Percentiles rank a stretch among this genome's conserved stretches.
Evolutionary conservation across 2,888 invertebrate genomes (phyloP).

Genomic region (Hemistola chrysoprasaria): DNA sequence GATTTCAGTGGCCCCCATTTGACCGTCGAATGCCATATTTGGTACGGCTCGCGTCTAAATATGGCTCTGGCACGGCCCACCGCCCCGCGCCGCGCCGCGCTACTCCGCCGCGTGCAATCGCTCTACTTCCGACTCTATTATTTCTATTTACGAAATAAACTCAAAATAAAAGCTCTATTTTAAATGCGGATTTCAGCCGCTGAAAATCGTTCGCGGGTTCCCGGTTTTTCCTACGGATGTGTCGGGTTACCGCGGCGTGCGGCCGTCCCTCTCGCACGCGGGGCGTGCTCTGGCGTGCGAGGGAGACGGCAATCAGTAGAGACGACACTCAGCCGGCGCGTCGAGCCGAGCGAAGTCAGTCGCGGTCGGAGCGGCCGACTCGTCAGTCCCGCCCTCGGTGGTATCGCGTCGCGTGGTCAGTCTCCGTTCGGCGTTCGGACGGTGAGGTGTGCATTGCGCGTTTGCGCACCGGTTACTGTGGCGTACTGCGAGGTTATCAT

Average conservation of each 20-base stretch:
- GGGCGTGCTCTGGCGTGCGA: constrained; percentile 38
- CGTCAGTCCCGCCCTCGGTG: constrained; percentile 80
- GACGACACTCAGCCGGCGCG: constrained; percentile 35
- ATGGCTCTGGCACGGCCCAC: constrained; percentile 89
- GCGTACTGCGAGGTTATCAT: constrained; percentile 86
- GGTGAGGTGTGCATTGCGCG: constrained; percentile 75
- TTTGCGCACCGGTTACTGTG: constrained; percentile 82
- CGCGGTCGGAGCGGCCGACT: constrained; percentile 82
- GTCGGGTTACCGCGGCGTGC: constrained; percentile 71
- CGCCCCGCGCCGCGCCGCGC: constrained; percentile 68
- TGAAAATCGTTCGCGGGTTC: constrained; percentile 72
- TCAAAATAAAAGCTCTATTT: constrained; percentile 81
- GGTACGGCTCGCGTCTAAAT: constrained; percentile 91
- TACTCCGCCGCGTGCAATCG: constrained; percentile 52
- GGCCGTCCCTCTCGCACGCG: constrained; percentile 56
- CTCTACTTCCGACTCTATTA: constrained; percentile 79
- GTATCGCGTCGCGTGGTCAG: constrained; percentile 78
- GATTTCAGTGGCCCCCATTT: constrained; percentile 91
- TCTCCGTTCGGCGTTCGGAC: constrained; percentile 80
- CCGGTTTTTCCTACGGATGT: constrained; percentile 77
- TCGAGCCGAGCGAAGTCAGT: constrained; percentile 78
- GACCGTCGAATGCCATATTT: constrained; percentile 91
- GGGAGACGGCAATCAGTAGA: constrained; percentile 69
- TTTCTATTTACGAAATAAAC: constrained; percentile 82
- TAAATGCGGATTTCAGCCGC: constrained; percentile 77